phyloP scores from a whole-genome alignment of 2,888 invertebrate genomes.

The Apomyelois bistriatella region DNA sequence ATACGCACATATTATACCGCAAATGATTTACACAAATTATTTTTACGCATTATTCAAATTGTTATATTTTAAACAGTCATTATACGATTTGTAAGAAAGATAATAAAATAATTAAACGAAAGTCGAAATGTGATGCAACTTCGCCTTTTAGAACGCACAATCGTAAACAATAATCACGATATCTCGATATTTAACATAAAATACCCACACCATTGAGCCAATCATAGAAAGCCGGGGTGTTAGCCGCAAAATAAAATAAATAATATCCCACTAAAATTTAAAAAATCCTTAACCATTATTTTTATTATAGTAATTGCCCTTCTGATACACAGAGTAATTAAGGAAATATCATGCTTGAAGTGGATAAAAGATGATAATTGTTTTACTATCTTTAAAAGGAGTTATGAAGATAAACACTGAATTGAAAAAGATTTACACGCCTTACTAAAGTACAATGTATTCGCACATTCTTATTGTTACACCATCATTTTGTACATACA shows the following conservation, averaged over 20 bases:
- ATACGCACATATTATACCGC: no score
- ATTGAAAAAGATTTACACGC: no score
- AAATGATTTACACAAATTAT: no score
- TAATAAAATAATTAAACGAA: background rate
- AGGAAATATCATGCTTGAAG: background rate
- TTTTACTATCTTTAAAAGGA: background rate
- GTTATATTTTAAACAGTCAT: no score
- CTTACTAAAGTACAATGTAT: no score
- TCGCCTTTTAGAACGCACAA: constrained; percentile 21
- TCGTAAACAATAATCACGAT: constrained; percentile 14
- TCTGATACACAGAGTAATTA: no score
- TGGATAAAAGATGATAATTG: background rate
- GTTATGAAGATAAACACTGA: no score
- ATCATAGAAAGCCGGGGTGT: constrained; percentile 50
- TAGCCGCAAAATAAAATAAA: constrained; percentile 28
- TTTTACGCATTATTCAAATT: no score
- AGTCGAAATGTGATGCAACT: constrained; percentile 25
- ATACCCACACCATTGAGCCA: constrained; percentile 44
- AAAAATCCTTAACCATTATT: background rate
- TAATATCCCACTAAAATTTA: background rate
- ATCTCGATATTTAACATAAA: background rate
- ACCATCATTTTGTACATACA: no score
- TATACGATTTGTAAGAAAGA: no score
- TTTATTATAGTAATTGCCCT: no score
- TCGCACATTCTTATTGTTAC: no score